Conservation (phyloP, 2,888 invertebrate species). For the Zaprionus lineosus region DNA sequence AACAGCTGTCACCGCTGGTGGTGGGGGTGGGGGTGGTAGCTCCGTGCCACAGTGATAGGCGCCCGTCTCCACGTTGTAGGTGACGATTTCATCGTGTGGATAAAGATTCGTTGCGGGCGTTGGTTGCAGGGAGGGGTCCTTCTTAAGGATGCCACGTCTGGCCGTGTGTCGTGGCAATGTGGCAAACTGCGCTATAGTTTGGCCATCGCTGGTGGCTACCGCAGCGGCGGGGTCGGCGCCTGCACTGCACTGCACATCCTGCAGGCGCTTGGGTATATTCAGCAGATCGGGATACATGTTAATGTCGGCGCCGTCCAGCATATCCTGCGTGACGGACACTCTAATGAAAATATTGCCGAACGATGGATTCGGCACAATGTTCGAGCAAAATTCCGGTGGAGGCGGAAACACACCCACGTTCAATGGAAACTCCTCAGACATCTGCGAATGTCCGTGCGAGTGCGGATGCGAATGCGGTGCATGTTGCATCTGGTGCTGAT, state of each 20-base stretch:
- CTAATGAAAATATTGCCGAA: conserved; percentile 91
- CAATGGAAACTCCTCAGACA: conserved; percentile 83
- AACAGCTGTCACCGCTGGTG: conserved; percentile 68
- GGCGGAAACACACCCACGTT: conserved; percentile 84
- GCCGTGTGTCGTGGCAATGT: conserved; percentile 83
- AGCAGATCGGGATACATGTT: conserved; percentile 92
- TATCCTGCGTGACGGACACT: conserved; percentile 90
- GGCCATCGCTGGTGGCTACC: conserved; percentile 53
- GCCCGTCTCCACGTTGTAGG: conserved; percentile 82
- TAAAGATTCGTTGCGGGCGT: conserved; percentile 76
- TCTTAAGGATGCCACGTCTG: conserved; percentile 82
- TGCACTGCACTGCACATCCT: conserved; percentile 65
- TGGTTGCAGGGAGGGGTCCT: conserved; percentile 80
- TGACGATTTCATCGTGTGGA: conserved; percentile 82
- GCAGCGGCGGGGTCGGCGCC: conserved; percentile 20
- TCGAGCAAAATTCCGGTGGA: conserved; percentile 85
- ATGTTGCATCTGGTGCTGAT: conserved; percentile 32
- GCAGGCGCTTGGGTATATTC: conserved; percentile 86
- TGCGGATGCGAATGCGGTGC: conserved; percentile 44
- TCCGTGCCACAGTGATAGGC: conserved; percentile 61
- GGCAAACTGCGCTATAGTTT: conserved; percentile 79
- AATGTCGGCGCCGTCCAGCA: conserved; percentile 85
- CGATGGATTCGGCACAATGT: conserved; percentile 81
- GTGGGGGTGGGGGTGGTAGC: conserved; percentile 77
- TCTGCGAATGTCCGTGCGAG: conserved; percentile 68